Base-by-base conservation (phyloP, 92 coral and sea anemone species). In the Hydrozoanthus gracilis region DNA sequence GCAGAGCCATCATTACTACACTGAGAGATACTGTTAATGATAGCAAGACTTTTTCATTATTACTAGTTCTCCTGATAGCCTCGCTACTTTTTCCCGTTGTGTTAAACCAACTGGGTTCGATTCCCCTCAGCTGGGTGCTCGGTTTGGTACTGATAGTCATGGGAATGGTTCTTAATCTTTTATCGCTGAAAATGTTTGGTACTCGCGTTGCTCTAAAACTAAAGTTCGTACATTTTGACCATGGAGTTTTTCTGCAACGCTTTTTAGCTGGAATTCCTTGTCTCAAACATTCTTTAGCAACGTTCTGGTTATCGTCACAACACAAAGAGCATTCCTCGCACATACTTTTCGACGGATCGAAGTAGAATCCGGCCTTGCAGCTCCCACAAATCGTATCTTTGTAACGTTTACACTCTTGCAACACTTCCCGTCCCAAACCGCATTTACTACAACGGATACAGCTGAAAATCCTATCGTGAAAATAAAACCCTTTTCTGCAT, bases 241-340 rank as follows among this genome's bases (percentile, higher is more conserved):
- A 51, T 6, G 35, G 45, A 16, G 35, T 77, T 62, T 56, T 20
- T 65, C 11, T 45, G 75, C 86, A 87, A 48, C 20, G 79, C 84
- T 4, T 74, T 6, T 51, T 68, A 11, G 56, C 5, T n/a, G 78
- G 78, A 16, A 89, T 51, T 9, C 67, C 87, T 6, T 61, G 87
- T 35, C 39, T 52, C 62, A 60, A 39, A 64, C 92, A 89, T 11
- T 51, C 44, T 11, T 48, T 54, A 20, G 27, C 8, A 6, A 86
- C 82, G 15, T 89, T 87, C 0, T 17, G 44, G 44, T 75, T 54
- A 50, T 89, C 92, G 55, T 79, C 73, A 49, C 92, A 89, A 7
- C 92, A 89, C 7, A 68, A 87, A 0, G 92, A 89, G 39, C 92
- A 89, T 7, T 79, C 87, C 20, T 55, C 6, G 51, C 92, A 89